A percentile compares a stretch with the other conserved stretches of the same genome.
Evolutionary conservation across 2,113 vertebrate species (phyloP).

Genomic region (Sula dactylatra): DNA sequence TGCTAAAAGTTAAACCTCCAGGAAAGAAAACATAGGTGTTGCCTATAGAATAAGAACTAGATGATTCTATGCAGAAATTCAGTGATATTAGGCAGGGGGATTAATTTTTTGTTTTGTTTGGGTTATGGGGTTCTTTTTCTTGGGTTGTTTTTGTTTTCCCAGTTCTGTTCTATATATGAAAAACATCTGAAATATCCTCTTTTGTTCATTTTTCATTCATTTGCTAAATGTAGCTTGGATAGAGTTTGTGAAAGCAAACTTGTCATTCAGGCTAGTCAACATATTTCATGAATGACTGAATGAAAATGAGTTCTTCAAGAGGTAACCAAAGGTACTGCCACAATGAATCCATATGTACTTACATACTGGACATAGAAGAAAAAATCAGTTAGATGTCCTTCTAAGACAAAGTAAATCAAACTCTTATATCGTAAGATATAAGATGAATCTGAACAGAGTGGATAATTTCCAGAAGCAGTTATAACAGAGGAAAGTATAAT

Average conservation of each 20-base stretch:
- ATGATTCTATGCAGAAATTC: neutral
- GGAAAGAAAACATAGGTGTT: neutral
- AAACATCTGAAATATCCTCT: neutral
- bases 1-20: neutral
- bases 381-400: neutral
- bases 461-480: constrained; percentile 16
- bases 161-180: neutral
- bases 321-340: neutral
- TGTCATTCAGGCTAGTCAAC: neutral
- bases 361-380: neutral
- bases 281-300: neutral
- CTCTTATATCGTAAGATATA: neutral
- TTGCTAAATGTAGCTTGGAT: neutral
- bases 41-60: neutral
- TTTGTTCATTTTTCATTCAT: neutral
- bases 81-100: neutral
- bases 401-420: neutral
- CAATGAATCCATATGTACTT: neutral
- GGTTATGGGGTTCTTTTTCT: no score
- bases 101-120: no score
- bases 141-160: neutral
- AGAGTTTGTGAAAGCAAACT: neutral
- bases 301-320: neutral
- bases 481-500: neutral
- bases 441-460: neutral